Evolutionary conservation across 1,140 invertebrate genomes (phyloP), one percentile per base, ranked within the genome.

Genomic region (Nylanderia fulva): DNA sequence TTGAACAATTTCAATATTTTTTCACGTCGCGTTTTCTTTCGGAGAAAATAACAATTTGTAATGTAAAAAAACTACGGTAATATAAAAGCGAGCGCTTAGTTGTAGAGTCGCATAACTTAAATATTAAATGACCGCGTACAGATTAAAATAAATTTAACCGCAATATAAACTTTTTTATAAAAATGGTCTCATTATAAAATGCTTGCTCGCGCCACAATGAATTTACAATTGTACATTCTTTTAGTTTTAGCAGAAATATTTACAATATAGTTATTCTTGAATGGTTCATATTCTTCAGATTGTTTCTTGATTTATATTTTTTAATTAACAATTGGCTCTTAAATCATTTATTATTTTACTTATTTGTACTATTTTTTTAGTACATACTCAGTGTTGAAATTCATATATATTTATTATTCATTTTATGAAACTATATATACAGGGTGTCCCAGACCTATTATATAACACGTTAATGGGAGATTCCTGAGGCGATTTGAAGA

Each of bases 1-100:
- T 68, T 54, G 11, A 11, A n/a, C 7, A 36, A 21, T 29, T 63
- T 79, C 7, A n/a, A 58, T 68, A 63, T 79, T 79, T 52, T 79
- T 66, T 15, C 2, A 27, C 18, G 18, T 2, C 5, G 42, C 11
- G 15, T 29, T 69, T 11, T 13, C 7, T 56, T 56, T 21, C 4
- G 56, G n/a, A 8, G n/a, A 45, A 71, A 68, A 29, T 72, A 27
- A 64, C 33, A 39, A 64, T 77, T 24, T 1, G 9, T 29, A 24
- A 18, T 69, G 3, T 54, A 69, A 79, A 79, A 66, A 54, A 27
- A 2, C n/a, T n/a, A n/a, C n/a, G 7, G 18, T 64, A 52, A 36
- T 24, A 48, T 1, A 36, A 33, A 29, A 42, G 7, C 21, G n/a
- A n/a, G 6, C 7, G 24, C 24, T 58, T 64, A 48, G 15, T 29